Evolutionary conservation across 2,113 vertebrate genomes (phyloP), one percentile per base, ranked within the genome.

Genomic region (Pyxicephalus adspersus): DNA sequence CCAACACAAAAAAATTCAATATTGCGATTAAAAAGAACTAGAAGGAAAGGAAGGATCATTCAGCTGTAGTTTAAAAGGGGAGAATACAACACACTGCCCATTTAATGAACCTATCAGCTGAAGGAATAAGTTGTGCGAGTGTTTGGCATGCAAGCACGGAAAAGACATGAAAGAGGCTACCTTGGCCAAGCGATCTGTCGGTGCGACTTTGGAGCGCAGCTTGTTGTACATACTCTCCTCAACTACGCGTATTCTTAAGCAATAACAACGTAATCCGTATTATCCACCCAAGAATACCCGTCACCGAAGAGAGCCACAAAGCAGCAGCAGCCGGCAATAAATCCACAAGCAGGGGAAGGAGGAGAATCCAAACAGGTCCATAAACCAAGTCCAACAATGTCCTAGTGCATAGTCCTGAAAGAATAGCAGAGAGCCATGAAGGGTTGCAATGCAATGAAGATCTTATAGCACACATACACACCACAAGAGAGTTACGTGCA

Each of bases 211-310:
- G 5, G 90, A 86, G 89, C 89, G 90, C 83, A 85, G 89, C 91
- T 93, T 92, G 97, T 95, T 94, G 97, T 95, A 91, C 92, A 94
- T 95, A 99, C 98, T 98, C 97, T 98, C 98, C 97, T 99, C 98
- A 96, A 99, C 98, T 99, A 99, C 98, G 97, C 97, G 97, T 99
- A 99, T 99, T 99, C 98, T 99, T 99, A 99, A 99, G 98, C 98
- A 99, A 99, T 98, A 99, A 99, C 98, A 99, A 99, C 98, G 97
- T 97, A 96, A 98, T 98, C 97, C 96, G 97, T 99, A 99, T 99
- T 99, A 99, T 99, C 96, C 97, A 99, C 98, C 98, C 97, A 99
- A 99, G 98, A 99, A 99, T 99, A 99, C 98, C 97, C 98, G 98
- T 99, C 97, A 98, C 97, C 98, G 98, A 98, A 99, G 95, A 98